Percentiles rank a stretch among this genome's conserved stretches.
Evolutionary conservation across 2,888 invertebrate species (phyloP).

Genomic region (Tetropium fuscum): DNA sequence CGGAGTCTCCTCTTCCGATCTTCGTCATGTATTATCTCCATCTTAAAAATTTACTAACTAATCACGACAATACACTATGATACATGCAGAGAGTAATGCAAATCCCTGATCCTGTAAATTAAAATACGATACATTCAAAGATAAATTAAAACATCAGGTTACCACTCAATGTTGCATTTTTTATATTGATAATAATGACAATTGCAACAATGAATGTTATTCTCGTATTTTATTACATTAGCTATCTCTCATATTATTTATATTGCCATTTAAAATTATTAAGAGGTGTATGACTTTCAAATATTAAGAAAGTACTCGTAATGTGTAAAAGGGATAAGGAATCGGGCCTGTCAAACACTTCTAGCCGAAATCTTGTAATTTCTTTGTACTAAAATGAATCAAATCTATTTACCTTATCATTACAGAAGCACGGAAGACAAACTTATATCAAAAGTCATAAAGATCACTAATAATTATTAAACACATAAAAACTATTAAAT

Average conservation of each 20-base stretch:
- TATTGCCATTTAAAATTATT: too few species aligned
- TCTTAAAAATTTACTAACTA: slow-evolving; percentile 59
- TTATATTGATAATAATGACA: slow-evolving; percentile 6
- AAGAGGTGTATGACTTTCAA: background rate
- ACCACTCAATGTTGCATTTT: slow-evolving; percentile 1
- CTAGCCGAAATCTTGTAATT: slow-evolving; percentile 14
- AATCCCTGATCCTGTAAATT: slow-evolving; percentile 15
- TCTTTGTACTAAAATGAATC: slow-evolving; percentile 26
- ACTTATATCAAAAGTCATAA: slow-evolving; percentile 47
- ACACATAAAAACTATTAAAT: slow-evolving; percentile 49
- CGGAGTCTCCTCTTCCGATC: slow-evolving; percentile 83
- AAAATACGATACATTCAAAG: background rate
- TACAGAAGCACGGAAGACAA: slow-evolving; percentile 54
- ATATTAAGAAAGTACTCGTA: slow-evolving; percentile 1
- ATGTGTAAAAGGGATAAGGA: background rate
- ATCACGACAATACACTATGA: slow-evolving; percentile 19
- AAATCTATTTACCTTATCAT: slow-evolving; percentile 54
- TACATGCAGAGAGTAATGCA: slow-evolving; percentile 9
- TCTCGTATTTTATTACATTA: background rate
- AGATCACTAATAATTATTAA: slow-evolving; percentile 49
- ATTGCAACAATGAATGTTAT: background rate
- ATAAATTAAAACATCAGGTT: slow-evolving; percentile 14
- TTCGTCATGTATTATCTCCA: slow-evolving; percentile 80
- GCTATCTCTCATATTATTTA: too few species aligned
- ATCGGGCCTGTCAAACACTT: slow-evolving; percentile 15